Conservation (phyloP, 2,888 invertebrate genomes). For the Apamea crenata region DNA sequence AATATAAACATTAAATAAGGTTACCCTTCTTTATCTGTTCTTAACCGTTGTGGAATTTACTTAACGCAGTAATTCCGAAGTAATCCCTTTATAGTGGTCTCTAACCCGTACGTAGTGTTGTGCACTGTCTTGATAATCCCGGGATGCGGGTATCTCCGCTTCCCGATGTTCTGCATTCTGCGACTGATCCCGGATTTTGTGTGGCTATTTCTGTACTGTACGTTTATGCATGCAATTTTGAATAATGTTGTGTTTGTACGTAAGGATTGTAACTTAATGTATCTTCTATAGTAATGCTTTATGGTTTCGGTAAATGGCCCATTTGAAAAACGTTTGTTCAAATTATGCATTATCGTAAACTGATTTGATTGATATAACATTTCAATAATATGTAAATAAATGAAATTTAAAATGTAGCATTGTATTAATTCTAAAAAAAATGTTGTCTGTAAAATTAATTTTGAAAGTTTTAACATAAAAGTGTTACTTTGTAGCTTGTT, state of each 20-base stretch:
- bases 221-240: constrained; percentile 19
- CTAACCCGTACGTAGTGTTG: constrained; percentile 61
- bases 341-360: too few relatives aligned
- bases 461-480: neutral
- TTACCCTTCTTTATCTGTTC: constrained; percentile 45
- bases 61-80: constrained; percentile 58
- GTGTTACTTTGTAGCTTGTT: neutral
- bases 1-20: constrained; percentile 47
- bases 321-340: neutral
- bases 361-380: too few relatives aligned
- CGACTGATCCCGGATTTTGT: constrained; percentile 55
- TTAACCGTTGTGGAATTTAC: constrained; percentile 60
- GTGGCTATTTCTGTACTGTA: constrained; percentile 36
- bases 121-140: constrained; percentile 60
- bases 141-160: constrained; percentile 50
- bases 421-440: neutral
- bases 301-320: too few relatives aligned
- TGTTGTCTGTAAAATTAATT: neutral
- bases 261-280: neutral
- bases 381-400: too few relatives aligned
- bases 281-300: neutral
- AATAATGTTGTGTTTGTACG: constrained; percentile 22
- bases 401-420: neutral
- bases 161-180: constrained; percentile 57
- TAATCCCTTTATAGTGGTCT: constrained; percentile 61